Evolutionary conservation across 1,140 invertebrate species (phyloP), one percentile per base, ranked within the genome.

Genomic region (Papilio polyxenes): DNA sequence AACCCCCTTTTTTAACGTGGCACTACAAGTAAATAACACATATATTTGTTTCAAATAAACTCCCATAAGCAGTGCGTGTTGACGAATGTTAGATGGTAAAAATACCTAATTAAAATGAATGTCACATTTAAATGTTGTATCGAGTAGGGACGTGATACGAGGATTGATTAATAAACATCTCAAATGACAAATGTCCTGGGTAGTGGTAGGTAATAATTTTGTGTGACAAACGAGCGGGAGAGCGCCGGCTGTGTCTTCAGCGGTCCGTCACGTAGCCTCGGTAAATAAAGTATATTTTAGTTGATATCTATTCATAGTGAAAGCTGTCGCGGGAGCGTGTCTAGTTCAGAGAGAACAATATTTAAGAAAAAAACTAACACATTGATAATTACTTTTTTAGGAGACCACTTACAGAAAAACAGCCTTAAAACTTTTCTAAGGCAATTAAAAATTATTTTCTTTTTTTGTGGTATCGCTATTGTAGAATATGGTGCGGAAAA

Each of bases 221-320:
- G 83, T 84, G 83, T 89, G 87, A 92, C 87, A 91, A 91, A 92
- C 85, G 89, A 88, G 84, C 87, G 86, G 88, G 86, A 87, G 87
- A 86, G 65, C 31, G 85, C 87, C 87, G 83, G 85, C 85, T 88
- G 88, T 83, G 86, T 84, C 86, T 87, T 80, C 81, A 86, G 79
- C 84, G 86, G 85, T 84, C 88, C 85, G 87, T 87, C 88, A 91
- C 88, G 87, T 89, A 86, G 87, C 85, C 89, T 80, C 86, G 82
- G 84, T 90, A 89, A 90, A 91, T 91, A 91, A 90, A 89, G 87
- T 88, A 87, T 82, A 85, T 89, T 85, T 72, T 37, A 72, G 65
- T 83, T 74, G 85, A 86, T 88, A 83, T 83, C 82, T 83, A 81
- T 72, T 37, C 31, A 72, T 17, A 17, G 31, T 72, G 15, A 72